Conservation (phyloP, 2,888 invertebrate species). For the Metacarcinus magister region DNA sequence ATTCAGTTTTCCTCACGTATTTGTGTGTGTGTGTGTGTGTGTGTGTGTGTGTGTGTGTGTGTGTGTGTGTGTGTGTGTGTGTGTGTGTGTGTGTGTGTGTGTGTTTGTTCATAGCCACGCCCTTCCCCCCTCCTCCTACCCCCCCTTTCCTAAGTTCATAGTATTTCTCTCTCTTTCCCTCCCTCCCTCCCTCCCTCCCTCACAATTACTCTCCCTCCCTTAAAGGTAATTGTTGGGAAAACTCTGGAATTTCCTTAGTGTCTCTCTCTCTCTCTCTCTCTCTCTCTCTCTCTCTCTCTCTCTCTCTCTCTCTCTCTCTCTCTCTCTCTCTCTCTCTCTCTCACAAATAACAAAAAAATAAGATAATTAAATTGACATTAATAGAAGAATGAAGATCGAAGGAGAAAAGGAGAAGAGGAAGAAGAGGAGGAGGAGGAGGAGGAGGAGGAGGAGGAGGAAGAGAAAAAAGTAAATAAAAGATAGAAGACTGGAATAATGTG, state of each 20-base stretch:
- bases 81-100: conserved; percentile 59
- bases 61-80: conserved; percentile 58
- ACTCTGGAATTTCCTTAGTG: conserved; percentile 6
- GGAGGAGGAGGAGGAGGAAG: not conserved
- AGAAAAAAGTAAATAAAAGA: not conserved
- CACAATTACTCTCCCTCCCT: conserved; percentile 49
- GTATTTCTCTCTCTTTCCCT: conserved; percentile 44
- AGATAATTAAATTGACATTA: not conserved
- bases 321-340: too few relatives aligned
- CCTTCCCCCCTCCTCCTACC: not conserved
- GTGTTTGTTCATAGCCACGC: conserved; percentile 38
- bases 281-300: conserved; percentile 33
- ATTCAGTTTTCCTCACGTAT: not conserved
- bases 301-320: not conserved
- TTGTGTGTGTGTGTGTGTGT: not conserved
- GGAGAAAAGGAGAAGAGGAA: not conserved
- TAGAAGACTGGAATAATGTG: too few relatives aligned
- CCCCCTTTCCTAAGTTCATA: conserved; percentile 22
- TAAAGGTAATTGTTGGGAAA: not conserved
- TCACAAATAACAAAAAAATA: not conserved
- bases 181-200: conserved; percentile 52
- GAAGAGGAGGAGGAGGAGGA: too few relatives aligned
- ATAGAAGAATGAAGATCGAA: not conserved
- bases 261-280: not conserved
- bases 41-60: conserved; percentile 51